Percentiles rank a stretch among this genome's conserved stretches.
Evolutionary conservation across 2,888 invertebrate species (phyloP).

Genomic region (Rhimphoctona megacephalus): DNA sequence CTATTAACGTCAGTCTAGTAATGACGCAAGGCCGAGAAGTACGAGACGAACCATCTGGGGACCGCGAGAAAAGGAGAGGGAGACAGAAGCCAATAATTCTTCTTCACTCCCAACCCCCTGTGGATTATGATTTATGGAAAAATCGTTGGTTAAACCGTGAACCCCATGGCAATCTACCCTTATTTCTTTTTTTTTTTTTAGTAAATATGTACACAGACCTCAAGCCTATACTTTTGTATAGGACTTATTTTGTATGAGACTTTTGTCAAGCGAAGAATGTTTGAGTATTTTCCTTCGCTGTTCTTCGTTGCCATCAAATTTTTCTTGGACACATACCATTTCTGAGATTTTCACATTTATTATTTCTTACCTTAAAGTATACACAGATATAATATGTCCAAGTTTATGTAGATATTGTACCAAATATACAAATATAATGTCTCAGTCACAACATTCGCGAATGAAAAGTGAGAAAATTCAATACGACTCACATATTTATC

Average conservation of each 20-base stretch:
- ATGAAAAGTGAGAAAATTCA: slow-evolving; percentile 48
- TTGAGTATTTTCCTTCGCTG: slow-evolving; percentile 12
- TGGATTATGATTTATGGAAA: slow-evolving; percentile 58
- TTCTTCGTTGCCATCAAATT: slow-evolving; percentile 27
- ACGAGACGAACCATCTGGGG: slow-evolving; percentile 31
- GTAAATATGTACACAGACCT: not conserved
- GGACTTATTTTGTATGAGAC: no score
- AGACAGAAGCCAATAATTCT: slow-evolving; percentile 1
- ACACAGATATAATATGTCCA: not conserved
- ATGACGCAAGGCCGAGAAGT: slow-evolving; percentile 29
- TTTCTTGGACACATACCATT: slow-evolving; percentile 47
- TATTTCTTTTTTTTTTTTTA: slow-evolving; percentile 15
- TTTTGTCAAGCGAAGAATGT: slow-evolving; percentile 26
- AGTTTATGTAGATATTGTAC: not conserved
- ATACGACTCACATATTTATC: slow-evolving; percentile 22
- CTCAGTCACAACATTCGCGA: slow-evolving; percentile 9
- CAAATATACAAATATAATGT: not conserved
- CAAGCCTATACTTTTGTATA: not conserved
- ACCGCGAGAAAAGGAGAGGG: not conserved
- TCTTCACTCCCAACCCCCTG: slow-evolving; percentile 1
- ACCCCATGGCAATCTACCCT: slow-evolving; percentile 26
- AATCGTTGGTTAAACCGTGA: slow-evolving; percentile 49
- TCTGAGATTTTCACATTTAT: slow-evolving; percentile 60
- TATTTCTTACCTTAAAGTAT: slow-evolving; percentile 38
- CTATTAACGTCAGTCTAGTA: slow-evolving; percentile 53